Conservation (phyloP, 1,140 invertebrate species). For the Brachystomella parvula region DNA sequence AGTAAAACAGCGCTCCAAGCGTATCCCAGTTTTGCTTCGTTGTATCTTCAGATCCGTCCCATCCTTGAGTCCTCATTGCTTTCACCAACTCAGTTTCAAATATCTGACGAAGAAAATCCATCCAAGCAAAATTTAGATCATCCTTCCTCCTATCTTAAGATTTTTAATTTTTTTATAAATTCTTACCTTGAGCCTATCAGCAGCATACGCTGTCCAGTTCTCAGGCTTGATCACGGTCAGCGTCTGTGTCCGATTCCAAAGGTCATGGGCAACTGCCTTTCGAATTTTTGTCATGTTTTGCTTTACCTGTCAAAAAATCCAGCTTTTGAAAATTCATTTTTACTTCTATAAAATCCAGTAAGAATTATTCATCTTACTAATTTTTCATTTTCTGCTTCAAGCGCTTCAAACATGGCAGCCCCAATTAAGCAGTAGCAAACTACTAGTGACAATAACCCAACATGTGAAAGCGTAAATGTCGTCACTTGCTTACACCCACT, state of each 20-base stretch:
- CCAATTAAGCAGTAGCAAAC: slow-evolving; percentile 50
- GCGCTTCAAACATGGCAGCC: slow-evolving; percentile 38
- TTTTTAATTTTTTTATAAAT: too few relatives aligned
- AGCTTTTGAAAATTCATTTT: slow-evolving; percentile 10
- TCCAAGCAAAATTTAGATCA: too few relatives aligned
- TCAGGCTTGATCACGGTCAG: slow-evolving; percentile 56
- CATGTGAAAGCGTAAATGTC: slow-evolving; percentile 78
- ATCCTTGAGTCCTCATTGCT: slow-evolving; percentile 80
- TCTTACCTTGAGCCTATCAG: slow-evolving; percentile 39
- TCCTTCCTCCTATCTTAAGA: not conserved
- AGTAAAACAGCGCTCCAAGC: slow-evolving; percentile 86
- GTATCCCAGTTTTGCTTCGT: slow-evolving; percentile 77
- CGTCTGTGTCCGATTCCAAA: slow-evolving; percentile 67
- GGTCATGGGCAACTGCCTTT: slow-evolving; percentile 62
- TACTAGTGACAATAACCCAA: slow-evolving; percentile 74
- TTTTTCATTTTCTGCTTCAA: slow-evolving; percentile 64
- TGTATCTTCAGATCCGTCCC: slow-evolving; percentile 77
- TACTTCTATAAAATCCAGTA: not conserved
- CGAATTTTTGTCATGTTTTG: slow-evolving; percentile 63
- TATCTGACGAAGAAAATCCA: slow-evolving; percentile 51
- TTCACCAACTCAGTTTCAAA: slow-evolving; percentile 74
- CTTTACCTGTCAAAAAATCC: slow-evolving; percentile 56
- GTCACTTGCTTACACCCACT: slow-evolving; percentile 50
- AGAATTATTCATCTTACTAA: not conserved
- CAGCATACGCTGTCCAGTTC: slow-evolving; percentile 58